Evolutionary conservation across 2,888 invertebrate genomes (phyloP).

Genomic region (Oconnorella tubifera): DNA sequence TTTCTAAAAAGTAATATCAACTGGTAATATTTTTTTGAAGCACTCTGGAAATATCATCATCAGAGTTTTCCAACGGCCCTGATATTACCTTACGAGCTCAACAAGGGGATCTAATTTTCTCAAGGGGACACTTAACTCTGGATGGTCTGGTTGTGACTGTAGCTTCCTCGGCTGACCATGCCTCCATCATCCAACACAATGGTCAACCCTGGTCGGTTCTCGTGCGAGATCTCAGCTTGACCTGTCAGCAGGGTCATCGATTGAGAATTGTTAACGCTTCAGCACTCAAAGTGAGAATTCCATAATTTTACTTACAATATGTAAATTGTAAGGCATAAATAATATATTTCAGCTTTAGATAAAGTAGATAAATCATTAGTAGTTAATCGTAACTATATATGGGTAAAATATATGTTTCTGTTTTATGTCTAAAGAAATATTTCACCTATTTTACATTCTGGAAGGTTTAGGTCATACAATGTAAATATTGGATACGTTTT

Average conservation of each 20-base stretch:
- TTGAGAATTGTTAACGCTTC: slow-evolving; percentile 33
- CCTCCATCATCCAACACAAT: slow-evolving; percentile 33
- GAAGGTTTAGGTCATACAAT: too few relatives aligned
- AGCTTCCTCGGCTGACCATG: slow-evolving; percentile 25
- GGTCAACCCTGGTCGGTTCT: slow-evolving; percentile 35
- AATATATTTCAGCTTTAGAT: too few relatives aligned
- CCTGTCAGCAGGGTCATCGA: slow-evolving; percentile 32
- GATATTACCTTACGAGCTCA: slow-evolving; percentile 10
- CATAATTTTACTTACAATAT: too few relatives aligned
- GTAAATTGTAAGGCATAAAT: too few relatives aligned
- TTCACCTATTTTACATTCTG: too few relatives aligned
- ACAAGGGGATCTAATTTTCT: slow-evolving; percentile 34
- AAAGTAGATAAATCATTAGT: too few relatives aligned
- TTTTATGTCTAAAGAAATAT: too few relatives aligned
- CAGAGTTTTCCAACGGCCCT: slow-evolving; percentile 13
- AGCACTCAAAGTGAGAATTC: slow-evolving; percentile 12
- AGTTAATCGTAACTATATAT: too few relatives aligned
- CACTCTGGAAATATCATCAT: not conserved
- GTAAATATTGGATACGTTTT: too few relatives aligned
- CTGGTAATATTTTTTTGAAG: too few relatives aligned
- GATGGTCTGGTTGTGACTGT: slow-evolving; percentile 6
- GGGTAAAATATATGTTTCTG: too few relatives aligned
- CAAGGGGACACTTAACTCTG: slow-evolving; percentile 22
- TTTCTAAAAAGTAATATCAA: too few relatives aligned
- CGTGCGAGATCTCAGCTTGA: slow-evolving; percentile 26